These are phyloP conservation scores for Diachrysia chrysitis DNA, from an alignment of 2,888 invertebrate genomes.

Conservation along the genomic window DNA sequence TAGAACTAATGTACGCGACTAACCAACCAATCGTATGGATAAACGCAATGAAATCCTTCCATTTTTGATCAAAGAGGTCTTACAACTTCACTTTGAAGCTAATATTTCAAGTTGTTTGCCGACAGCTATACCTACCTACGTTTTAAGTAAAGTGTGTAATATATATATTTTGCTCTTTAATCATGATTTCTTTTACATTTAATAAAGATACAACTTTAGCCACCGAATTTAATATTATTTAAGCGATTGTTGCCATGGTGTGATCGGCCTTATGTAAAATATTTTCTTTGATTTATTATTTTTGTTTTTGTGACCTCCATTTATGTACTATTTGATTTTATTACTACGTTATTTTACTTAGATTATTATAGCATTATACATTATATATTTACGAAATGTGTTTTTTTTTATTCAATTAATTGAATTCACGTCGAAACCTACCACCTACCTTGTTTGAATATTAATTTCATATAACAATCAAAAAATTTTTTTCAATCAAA, in stretches of 20 bases:
- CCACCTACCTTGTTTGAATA: neutral
- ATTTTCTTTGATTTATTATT: slow-evolving; percentile 46
- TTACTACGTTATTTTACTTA: slow-evolving; percentile 74
- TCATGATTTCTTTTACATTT: slow-evolving; percentile 14
- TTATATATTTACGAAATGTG: slow-evolving; percentile 65
- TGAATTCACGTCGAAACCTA: neutral
- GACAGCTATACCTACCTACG: slow-evolving; percentile 13
- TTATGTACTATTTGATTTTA: slow-evolving; percentile 76
- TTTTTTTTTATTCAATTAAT: slow-evolving; percentile 61
- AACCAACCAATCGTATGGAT: too few relatives aligned
- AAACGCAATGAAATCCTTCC: too few relatives aligned
- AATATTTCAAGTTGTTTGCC: neutral
- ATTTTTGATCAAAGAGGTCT: too few relatives aligned
- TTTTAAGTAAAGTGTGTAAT: slow-evolving; percentile 39
- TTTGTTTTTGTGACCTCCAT: slow-evolving; percentile 65
- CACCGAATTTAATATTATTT: slow-evolving; percentile 31
- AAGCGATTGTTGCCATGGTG: slow-evolving; percentile 37
- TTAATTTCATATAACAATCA: too few relatives aligned
- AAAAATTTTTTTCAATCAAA: neutral
- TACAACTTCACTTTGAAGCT: neutral
- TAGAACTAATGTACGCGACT: too few relatives aligned
- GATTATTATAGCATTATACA: slow-evolving; percentile 75
- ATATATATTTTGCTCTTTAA: slow-evolving; percentile 19
- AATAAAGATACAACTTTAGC: slow-evolving; percentile 9
- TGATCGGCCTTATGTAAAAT: slow-evolving; percentile 54